Evolutionary conservation across 1,140 invertebrate species (phyloP), one percentile per base, ranked within the genome.

Genomic region (Drosophila yakuba): DNA sequence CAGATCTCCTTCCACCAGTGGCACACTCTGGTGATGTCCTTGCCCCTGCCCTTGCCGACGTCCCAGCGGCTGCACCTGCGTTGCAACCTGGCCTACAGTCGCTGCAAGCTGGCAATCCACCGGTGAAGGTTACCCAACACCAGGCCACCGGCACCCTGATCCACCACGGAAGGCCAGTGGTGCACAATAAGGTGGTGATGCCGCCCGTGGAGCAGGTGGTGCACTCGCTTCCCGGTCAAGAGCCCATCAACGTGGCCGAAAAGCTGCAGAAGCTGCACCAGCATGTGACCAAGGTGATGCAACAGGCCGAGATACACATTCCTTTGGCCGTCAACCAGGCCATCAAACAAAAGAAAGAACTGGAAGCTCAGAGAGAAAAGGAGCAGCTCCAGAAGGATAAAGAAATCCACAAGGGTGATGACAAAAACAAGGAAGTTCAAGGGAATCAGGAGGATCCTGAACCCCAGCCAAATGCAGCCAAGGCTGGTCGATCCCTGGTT

Each of bases 261-360:
- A 90, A 90, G 69, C 62, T 89, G 25, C 56, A 67, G 10, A 74
- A 81, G 43, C 25, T 90, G 20, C 85, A 90, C 10, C 81, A 90
- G 50, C 78, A 90, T 62, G 71, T 86, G 36, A 58, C n/a, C 55
- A 47, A 82, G 35, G 64, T 86, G 44, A 90, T 90, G 86, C 81
- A 90, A 51, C 72, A 77, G 74, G 86, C 86, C 6, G 74, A 90
- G 43, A 61, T 60, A 11, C 86, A 90, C 5, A 90, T 90, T 62
- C 86, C 85, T 0, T 35, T 57, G 47, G 80, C 69, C n/a, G 45
- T 90, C 6, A 78, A 85, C 23, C 78, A 90, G 61, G 71, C 78
- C 17, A 82, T 90, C 45, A 68, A 66, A 14, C 66, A 74, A 51
- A 67, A 48, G 41, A 55, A 64, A 41, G 78, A 89, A 47, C 64